Base-by-base conservation (phyloP, 2,113 vertebrate genomes). In the Cisticola juncidis region DNA sequence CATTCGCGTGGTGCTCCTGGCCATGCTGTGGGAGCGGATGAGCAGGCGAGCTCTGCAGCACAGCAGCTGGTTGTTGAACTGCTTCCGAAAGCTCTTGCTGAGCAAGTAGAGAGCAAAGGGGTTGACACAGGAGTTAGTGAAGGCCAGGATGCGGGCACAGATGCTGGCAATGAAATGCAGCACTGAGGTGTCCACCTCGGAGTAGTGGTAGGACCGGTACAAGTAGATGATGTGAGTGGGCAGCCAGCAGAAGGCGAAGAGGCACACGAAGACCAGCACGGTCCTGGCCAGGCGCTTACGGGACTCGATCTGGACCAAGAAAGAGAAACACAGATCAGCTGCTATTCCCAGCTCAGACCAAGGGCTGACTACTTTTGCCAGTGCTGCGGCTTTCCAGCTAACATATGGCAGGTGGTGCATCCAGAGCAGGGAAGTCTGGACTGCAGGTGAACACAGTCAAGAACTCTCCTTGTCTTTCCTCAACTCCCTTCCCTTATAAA, bases 231-330 rank as follows among this genome's bases (percentile, higher is more conserved):
- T 36, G 3, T 99, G 99, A 87, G 98, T 99, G 61, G 99, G 99
- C 24, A 99, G 99, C 99, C 99, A 99, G 93, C 99, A 99, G 51
- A 99, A 97, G 25, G 99, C 99, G 33, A 99, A 99, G 91, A 99
- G 98, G 65, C 97, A 98, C 72, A 99, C 99, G 20, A 99, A 99
- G 94, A 99, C 99, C 96, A 99, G 97, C 25, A 99, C 99, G 1
- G 98, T 99, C 96, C 98, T 99, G 86, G 99, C 99, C 65, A 99
- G 98, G 14, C 99, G 98, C 96, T 99, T 99, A 38, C 99, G 98
- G 26, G 99, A 99, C 95, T 99, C 98, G 5, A 99, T 98, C 99
- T 99, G 97, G 60, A 73, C 31, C n/a, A 70, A 79, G 72, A 81
- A 85, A 56, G 23, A 58, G 79, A 57, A 91, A 68, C 15, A 42